Evolutionary conservation across 2,888 invertebrate species (phyloP).

Genomic region (Phengaris arion): DNA sequence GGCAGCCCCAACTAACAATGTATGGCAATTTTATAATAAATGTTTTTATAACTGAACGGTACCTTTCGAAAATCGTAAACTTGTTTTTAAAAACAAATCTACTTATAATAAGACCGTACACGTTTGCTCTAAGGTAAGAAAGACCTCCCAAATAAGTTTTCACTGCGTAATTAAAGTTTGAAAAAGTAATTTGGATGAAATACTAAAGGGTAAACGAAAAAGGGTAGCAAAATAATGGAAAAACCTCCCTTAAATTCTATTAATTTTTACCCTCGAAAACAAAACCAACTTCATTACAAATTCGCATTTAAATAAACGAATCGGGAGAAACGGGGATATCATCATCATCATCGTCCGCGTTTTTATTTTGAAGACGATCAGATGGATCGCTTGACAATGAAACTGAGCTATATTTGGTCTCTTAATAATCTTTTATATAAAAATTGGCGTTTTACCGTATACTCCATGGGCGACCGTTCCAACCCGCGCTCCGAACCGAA

Average conservation of each 20-base stretch:
- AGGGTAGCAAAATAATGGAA: neutral
- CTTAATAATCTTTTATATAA: too few relatives aligned
- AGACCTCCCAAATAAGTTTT: neutral
- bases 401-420: too few relatives aligned
- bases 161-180: neutral
- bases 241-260: slow-evolving; percentile 7
- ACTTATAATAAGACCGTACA: neutral
- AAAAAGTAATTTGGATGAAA: slow-evolving; percentile 17
- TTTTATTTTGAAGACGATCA: too few relatives aligned
- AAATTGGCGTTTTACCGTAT: too few relatives aligned
- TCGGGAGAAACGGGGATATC: neutral
- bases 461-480: too few relatives aligned
- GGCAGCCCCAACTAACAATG: too few relatives aligned
- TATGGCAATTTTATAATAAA: too few relatives aligned
- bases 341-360: neutral
- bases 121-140: neutral
- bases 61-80: too few relatives aligned
- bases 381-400: too few relatives aligned
- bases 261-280: slow-evolving; percentile 5
- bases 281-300: slow-evolving; percentile 11
- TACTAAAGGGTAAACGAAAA: slow-evolving; percentile 5
- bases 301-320: slow-evolving; percentile 17
- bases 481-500: too few relatives aligned
- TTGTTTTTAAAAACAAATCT: too few relatives aligned
- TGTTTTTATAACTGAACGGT: too few relatives aligned